Evolutionary conservation across 2,888 invertebrate genomes (phyloP).

Genomic region (Meta bourneti): DNA sequence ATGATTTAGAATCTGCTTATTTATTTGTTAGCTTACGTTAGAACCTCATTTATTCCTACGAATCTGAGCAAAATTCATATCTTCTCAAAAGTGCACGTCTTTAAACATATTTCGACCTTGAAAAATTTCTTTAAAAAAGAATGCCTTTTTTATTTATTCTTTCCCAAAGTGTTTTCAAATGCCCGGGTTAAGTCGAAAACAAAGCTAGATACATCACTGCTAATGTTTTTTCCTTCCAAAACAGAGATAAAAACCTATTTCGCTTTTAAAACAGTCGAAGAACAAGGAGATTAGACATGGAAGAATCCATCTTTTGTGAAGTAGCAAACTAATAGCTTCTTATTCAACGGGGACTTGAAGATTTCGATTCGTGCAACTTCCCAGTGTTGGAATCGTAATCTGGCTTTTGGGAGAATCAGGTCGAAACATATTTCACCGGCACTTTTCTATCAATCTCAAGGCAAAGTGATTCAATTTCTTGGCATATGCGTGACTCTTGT

Average conservation of each 20-base stretch:
- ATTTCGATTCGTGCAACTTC: background rate
- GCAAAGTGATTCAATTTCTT: conserved; percentile 9
- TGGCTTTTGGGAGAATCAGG: background rate
- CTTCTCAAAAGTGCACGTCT: background rate
- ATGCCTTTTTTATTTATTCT: background rate
- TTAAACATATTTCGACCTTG: background rate
- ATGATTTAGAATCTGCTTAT: too few relatives aligned
- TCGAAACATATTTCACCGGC: background rate
- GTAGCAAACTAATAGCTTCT: background rate
- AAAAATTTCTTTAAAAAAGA: background rate
- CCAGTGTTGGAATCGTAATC: background rate
- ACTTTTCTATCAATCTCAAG: background rate
- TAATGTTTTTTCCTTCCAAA: background rate
- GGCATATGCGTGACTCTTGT: conserved; percentile 27
- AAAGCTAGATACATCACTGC: background rate
- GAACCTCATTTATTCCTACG: too few relatives aligned
- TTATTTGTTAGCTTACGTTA: too few relatives aligned
- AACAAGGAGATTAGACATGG: background rate
- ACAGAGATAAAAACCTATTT: background rate
- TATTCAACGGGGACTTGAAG: background rate
- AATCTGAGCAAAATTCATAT: too few relatives aligned
- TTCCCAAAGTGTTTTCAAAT: background rate
- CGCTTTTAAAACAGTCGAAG: background rate
- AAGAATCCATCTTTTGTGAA: background rate
- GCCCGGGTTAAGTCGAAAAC: background rate